Evolutionary conservation across 2,888 invertebrate genomes (phyloP).

Genomic region (Azorinus chamasolen): DNA sequence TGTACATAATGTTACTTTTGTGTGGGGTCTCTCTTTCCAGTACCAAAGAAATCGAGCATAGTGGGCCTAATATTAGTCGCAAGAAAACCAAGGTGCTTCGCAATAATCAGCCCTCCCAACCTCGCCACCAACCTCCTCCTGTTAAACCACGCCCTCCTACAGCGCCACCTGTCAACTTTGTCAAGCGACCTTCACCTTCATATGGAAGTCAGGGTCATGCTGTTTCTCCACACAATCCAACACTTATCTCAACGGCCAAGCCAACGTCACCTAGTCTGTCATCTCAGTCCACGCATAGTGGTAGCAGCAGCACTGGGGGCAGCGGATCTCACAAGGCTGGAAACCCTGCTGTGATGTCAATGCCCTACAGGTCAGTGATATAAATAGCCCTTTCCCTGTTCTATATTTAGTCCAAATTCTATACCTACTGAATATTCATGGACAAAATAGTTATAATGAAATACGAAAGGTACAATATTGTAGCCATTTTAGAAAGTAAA

Average conservation of each 20-base stretch:
- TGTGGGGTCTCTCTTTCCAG: slow-evolving; percentile 88
- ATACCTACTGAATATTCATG: too few species aligned
- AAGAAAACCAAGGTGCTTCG: slow-evolving; percentile 78
- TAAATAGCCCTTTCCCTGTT: too few species aligned
- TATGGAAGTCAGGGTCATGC: slow-evolving; percentile 65
- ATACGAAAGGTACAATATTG: too few species aligned
- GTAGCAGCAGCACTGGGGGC: neutral
- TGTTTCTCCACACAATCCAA: slow-evolving; percentile 61
- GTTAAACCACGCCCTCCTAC: slow-evolving; percentile 64
- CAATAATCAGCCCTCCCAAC: slow-evolving; percentile 47
- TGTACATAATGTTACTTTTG: too few species aligned
- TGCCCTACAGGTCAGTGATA: slow-evolving; percentile 74
- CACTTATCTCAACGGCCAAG: slow-evolving; percentile 30
- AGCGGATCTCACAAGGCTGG: slow-evolving; percentile 32
- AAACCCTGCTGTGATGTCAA: slow-evolving; percentile 74
- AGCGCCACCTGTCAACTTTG: slow-evolving; percentile 58
- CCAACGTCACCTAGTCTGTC: slow-evolving; percentile 56
- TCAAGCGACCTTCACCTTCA: slow-evolving; percentile 62
- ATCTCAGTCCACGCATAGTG: slow-evolving; percentile 1
- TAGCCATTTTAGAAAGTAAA: too few species aligned
- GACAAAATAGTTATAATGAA: too few species aligned
- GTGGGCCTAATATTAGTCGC: slow-evolving; percentile 93
- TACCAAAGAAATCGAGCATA: slow-evolving; percentile 97
- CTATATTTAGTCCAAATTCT: too few species aligned
- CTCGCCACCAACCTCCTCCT: slow-evolving; percentile 40